Conservation (phyloP, 2,113 vertebrate genomes). For the Hippocampus comes region DNA sequence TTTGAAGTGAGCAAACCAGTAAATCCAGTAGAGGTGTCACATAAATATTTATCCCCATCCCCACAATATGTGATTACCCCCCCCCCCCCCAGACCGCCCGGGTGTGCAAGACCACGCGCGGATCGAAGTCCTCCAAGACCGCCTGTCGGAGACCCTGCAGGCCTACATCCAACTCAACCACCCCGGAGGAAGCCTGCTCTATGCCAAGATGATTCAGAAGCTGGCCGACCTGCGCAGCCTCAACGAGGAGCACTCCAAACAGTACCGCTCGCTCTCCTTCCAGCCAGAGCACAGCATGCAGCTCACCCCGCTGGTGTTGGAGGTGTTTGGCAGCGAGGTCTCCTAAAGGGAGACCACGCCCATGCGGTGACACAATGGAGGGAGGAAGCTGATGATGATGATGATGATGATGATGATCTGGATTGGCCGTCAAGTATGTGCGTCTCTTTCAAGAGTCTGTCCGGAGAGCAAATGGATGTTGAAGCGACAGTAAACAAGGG, state of each 20-base stretch:
- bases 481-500: constrained; percentile 52
- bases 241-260: constrained; percentile 94
- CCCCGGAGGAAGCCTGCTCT: constrained; percentile 83
- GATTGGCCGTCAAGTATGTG: constrained; percentile 5
- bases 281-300: constrained; percentile 90
- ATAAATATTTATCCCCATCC: no score
- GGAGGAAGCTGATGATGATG: constrained; percentile 31
- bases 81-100: constrained; percentile 81
- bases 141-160: constrained; percentile 86
- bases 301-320: constrained; percentile 92
- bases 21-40: not conserved
- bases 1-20: not conserved
- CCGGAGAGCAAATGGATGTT: constrained; percentile 41
- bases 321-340: constrained; percentile 93
- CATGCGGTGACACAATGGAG: constrained; percentile 21
- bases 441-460: constrained; percentile 34
- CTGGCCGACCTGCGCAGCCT: constrained; percentile 93
- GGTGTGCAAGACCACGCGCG: constrained; percentile 84
- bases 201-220: constrained; percentile 99
- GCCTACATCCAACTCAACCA: constrained; percentile 89
- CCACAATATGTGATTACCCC: not conserved
- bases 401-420: not conserved
- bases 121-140: constrained; percentile 89
- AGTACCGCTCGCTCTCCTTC: constrained; percentile 92
- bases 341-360: constrained; percentile 69